phyloP scores from a whole-genome alignment of 2,113 vertebrate species.

The Mesembrinibis cayennensis region DNA sequence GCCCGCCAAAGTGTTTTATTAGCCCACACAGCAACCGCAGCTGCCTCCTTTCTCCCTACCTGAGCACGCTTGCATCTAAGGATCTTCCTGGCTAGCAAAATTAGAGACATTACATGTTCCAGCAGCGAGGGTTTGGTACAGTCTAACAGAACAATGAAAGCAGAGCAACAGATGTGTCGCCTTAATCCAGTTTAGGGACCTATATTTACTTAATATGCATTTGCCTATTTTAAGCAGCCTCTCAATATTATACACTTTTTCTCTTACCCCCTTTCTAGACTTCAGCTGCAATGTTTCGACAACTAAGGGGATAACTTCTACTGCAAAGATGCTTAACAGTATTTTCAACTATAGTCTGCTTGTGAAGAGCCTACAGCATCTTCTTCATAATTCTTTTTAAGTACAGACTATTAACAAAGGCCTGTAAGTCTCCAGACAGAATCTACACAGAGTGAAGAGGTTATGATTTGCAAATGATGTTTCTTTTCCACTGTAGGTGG shows the following conservation, averaged over 20 bases:
- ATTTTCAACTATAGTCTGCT: background rate
- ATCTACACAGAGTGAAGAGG: background rate
- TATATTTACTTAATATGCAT: background rate
- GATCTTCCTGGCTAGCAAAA: background rate
- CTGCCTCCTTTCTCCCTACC: background rate
- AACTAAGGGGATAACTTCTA: background rate
- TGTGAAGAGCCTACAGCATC: background rate
- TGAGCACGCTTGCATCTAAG: background rate
- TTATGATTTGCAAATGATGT: background rate
- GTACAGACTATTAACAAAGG: background rate
- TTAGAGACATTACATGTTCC: background rate
- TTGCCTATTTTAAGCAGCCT: background rate
- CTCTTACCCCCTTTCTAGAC: background rate
- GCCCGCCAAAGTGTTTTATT: background rate
- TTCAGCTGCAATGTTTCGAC: background rate
- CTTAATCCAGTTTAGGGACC: background rate
- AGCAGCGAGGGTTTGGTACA: background rate
- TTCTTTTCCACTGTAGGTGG: constrained; percentile 15
- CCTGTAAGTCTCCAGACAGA: background rate
- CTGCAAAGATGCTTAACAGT: background rate
- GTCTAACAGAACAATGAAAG: background rate
- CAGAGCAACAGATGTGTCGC: background rate
- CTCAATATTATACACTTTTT: background rate
- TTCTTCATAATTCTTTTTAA: background rate
- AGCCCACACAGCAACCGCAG: background rate